Conservation (phyloP, 2,113 vertebrate species). For the Geococcyx californianus region DNA sequence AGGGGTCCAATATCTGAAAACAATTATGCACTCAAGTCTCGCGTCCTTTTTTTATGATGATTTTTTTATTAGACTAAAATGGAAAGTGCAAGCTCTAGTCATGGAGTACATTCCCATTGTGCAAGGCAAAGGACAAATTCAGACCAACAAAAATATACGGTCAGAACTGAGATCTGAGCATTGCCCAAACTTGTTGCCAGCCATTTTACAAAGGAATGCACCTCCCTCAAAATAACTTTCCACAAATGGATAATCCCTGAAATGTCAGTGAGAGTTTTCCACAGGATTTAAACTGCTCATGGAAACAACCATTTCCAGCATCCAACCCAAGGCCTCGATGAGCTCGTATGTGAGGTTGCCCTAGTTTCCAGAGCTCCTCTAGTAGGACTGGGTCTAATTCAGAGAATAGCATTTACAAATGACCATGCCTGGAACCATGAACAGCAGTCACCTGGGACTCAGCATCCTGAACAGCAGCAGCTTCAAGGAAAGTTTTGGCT, state of each 20-base stretch:
- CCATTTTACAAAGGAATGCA: neutral
- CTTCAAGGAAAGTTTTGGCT: neutral
- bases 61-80: neutral
- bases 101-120: neutral
- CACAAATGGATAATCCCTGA: slow-evolving; percentile 32
- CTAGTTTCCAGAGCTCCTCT: neutral
- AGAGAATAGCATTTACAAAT: neutral
- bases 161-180: neutral
- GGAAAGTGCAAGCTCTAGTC: neutral
- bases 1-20: neutral
- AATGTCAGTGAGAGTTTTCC: slow-evolving; percentile 43
- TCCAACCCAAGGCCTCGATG: neutral
- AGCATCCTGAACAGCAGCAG: neutral
- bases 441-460: neutral
- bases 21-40: neutral
- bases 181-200: neutral
- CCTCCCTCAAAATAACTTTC: slow-evolving; percentile 20
- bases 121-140: neutral
- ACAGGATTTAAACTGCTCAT: slow-evolving; percentile 2
- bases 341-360: rapidly evolving
- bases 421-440: neutral
- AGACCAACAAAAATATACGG: neutral
- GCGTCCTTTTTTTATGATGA: neutral
- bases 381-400: neutral
- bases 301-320: slow-evolving; percentile 47